These are phyloP conservation scores for Cricetomys ansorgei DNA, from an alignment of 2,113 vertebrate genomes.

Conservation along the genomic window DNA sequence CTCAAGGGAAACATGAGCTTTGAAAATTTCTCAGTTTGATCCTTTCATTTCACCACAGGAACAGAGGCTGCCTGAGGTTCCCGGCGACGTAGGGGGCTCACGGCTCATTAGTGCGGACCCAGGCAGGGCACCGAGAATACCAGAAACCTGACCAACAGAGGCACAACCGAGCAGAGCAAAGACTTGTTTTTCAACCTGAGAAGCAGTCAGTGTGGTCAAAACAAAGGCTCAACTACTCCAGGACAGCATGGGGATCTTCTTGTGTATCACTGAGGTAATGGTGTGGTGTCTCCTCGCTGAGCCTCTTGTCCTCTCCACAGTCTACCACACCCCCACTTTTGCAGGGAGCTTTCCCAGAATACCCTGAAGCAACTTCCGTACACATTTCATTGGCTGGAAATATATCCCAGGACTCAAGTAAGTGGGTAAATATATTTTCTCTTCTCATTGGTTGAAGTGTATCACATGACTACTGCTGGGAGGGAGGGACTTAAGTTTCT, in stretches of 20 bases:
- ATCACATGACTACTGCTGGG: not conserved
- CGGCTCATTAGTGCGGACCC: too few relatives aligned
- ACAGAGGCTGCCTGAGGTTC: not conserved
- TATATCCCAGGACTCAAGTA: not conserved
- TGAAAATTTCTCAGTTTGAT: not conserved
- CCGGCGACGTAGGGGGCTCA: not conserved
- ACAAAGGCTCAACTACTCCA: not conserved
- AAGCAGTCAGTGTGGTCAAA: too few relatives aligned
- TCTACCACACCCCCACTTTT: not conserved
- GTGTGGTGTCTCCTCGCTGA: accelerated
- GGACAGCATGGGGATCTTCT: accelerated
- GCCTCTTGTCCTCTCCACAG: accelerated
- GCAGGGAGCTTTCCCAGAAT: not conserved
- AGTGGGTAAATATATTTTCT: not conserved
- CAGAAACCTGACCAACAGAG: not conserved
- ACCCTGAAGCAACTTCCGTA: not conserved
- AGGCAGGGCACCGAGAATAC: not conserved
- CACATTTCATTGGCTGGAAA: not conserved
- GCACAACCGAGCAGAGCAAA: accelerated
- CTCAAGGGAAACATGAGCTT: not conserved
- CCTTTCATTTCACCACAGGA: not conserved
- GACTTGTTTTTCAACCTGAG: not conserved
- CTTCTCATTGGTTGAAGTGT: not conserved
- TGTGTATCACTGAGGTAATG: accelerated
- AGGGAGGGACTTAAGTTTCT: not conserved